Percentiles rank a stretch among this genome's conserved stretches.
Evolutionary conservation across 2,113 vertebrate species (phyloP).

Genomic region (Rhizomys pruinosus): DNA sequence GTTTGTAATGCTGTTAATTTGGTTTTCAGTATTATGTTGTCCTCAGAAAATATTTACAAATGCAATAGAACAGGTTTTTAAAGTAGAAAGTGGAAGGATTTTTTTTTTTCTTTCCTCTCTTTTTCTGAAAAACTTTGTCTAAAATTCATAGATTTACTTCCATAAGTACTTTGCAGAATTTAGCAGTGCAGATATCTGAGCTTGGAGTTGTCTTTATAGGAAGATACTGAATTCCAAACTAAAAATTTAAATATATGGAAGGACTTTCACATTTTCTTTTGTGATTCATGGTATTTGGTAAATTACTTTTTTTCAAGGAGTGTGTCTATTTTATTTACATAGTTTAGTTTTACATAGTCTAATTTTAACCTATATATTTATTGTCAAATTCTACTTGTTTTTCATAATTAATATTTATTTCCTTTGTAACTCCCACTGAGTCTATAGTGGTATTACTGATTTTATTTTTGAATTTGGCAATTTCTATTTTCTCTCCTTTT

Average conservation of each 20-base stretch:
- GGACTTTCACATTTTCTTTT: not conserved
- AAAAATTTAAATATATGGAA: slow-evolving; percentile 16
- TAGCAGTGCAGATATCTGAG: not conserved
- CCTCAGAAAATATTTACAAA: slow-evolving; percentile 27
- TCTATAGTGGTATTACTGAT: slow-evolving; percentile 2
- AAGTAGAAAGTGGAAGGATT: not conserved
- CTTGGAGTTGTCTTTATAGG: not conserved
- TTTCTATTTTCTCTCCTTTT: slow-evolving; percentile 54
- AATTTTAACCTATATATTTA: not conserved
- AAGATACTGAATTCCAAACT: slow-evolving; percentile 41
- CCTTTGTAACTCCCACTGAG: slow-evolving; percentile 7
- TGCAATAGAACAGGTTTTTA: slow-evolving; percentile 4
- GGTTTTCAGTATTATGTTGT: not conserved
- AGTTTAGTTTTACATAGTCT: not conserved
- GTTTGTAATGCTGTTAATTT: not conserved
- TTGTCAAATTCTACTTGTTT: slow-evolving; percentile 33
- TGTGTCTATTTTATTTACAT: slow-evolving; percentile 7
- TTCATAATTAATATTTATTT: not conserved
- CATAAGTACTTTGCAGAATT: slow-evolving; percentile 33
- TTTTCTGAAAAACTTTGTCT: slow-evolving; percentile 9
- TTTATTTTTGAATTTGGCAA: slow-evolving; percentile 36
- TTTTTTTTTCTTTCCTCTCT: not conserved
- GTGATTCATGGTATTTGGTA: not conserved
- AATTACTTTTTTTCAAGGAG: slow-evolving; percentile 12
- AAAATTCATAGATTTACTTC: not conserved